Evolutionary conservation across 2,888 invertebrate genomes (phyloP).

Genomic region (Strigamia transsilvanica): DNA sequence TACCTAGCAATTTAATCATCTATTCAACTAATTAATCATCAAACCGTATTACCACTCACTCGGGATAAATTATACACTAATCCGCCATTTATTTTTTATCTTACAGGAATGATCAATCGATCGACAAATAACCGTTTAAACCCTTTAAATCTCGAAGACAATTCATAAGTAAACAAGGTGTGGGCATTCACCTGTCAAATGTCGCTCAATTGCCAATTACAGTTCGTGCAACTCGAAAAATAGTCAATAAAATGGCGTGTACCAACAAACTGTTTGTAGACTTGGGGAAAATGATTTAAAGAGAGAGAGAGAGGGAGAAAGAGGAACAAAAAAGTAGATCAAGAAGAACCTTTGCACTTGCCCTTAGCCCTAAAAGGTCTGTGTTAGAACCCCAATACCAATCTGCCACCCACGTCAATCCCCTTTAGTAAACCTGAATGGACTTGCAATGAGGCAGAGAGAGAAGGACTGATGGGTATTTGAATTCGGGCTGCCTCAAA

Average conservation of each 20-base stretch:
- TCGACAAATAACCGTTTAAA: conserved; percentile 9
- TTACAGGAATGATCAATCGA: not conserved
- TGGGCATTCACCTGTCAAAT: conserved; percentile 5
- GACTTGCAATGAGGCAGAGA: conserved; percentile 12
- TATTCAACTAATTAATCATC: too few species aligned
- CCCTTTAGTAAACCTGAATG: conserved; percentile 16
- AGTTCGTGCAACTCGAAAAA: conserved; percentile 11
- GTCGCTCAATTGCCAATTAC: conserved; percentile 25
- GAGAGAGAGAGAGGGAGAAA: not conserved
- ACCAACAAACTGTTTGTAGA: not conserved
- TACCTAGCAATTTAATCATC: too few species aligned
- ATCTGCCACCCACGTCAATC: conserved; percentile 30
- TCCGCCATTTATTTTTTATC: not conserved
- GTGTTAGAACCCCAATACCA: conserved; percentile 17
- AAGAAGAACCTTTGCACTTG: conserved; percentile 21
- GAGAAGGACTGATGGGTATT: conserved; percentile 20
- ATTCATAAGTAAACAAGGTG: conserved; percentile 15
- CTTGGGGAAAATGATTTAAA: not conserved
- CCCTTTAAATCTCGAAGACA: conserved; percentile 15
- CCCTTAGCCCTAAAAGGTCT: conserved; percentile 13
- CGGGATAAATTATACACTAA: not conserved
- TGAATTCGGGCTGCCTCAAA: conserved; percentile 20
- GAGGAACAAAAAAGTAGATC: not conserved
- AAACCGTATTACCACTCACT: not conserved
- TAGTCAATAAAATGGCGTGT: conserved; percentile 30